These are phyloP conservation scores for Epirrhoe alternata DNA, from an alignment of 2,888 invertebrate genomes.

Conservation along the genomic window DNA sequence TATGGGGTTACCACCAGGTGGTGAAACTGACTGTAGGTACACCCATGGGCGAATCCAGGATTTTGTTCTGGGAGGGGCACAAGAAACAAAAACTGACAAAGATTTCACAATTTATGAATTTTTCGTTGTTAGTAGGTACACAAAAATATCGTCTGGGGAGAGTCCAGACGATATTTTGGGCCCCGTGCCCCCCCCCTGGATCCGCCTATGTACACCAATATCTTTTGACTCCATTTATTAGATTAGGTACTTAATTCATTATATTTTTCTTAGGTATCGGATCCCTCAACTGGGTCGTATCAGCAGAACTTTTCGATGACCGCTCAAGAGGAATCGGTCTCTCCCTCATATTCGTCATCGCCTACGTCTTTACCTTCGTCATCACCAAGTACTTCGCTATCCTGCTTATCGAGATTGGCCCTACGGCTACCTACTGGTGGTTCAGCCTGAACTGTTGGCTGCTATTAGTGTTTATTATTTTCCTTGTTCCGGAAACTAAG, in stretches of 20 bases:
- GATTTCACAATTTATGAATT: too few species aligned
- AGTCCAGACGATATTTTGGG: too few species aligned
- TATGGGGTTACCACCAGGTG: too few species aligned
- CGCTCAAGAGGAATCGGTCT: constrained; percentile 57
- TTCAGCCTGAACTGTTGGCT: constrained; percentile 53
- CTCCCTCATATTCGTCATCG: constrained; percentile 40
- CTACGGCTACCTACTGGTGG: constrained; percentile 59
- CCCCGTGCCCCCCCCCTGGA: too few species aligned
- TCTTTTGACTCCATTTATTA: too few species aligned
- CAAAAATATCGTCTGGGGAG: too few species aligned
- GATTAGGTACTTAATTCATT: background rate
- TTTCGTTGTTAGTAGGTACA: too few species aligned
- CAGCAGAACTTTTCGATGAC: constrained; percentile 65
- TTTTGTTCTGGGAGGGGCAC: too few species aligned
- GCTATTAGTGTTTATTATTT: constrained; percentile 49
- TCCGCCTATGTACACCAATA: too few species aligned
- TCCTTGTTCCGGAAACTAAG: constrained; percentile 70
- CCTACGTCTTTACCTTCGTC: constrained; percentile 50
- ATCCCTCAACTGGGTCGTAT: constrained; percentile 58
- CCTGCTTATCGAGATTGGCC: constrained; percentile 49
- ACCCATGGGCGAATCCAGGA: too few species aligned
- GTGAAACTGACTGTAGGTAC: too few species aligned
- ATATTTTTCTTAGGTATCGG: constrained; percentile 58
- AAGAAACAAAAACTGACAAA: too few species aligned
- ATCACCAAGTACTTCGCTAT: constrained; percentile 58